Evolutionary conservation across 2,113 vertebrate species (phyloP).

Genomic region (Erinaceus europaeus): DNA sequence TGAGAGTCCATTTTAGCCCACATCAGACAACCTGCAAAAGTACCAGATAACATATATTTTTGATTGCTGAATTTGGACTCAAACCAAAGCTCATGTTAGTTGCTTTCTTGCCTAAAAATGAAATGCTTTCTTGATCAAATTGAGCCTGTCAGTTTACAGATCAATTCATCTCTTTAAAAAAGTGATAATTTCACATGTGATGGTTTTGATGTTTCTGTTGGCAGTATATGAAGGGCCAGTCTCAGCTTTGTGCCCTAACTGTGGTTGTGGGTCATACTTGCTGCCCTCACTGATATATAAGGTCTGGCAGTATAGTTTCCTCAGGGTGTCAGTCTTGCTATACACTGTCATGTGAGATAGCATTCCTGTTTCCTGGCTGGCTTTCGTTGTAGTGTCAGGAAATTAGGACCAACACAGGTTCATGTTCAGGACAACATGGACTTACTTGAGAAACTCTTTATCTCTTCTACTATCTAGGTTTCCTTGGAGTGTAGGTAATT

Average conservation of each 20-base stretch:
- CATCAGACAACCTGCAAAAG: neutral
- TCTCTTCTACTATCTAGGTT: neutral
- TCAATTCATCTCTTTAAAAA: neutral
- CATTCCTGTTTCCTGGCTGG: neutral
- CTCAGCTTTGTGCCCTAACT: neutral
- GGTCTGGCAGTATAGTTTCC: accelerated
- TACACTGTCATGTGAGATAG: neutral
- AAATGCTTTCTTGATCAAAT: neutral
- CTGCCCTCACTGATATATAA: accelerated
- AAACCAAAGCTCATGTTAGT: neutral
- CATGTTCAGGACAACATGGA: too few species aligned
- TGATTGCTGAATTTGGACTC: neutral
- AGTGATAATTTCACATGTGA: neutral
- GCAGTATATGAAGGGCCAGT: neutral
- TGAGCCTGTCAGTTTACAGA: neutral
- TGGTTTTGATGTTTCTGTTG: neutral
- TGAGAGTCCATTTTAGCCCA: neutral
- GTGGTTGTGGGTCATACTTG: accelerated
- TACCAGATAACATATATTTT: neutral
- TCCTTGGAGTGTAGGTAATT: neutral
- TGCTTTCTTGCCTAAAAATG: constrained; percentile 16
- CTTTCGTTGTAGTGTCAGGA: neutral
- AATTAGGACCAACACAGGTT: neutral
- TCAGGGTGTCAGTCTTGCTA: accelerated
- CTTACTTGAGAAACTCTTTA: neutral